Evolutionary conservation across 2,888 invertebrate genomes (phyloP).

Genomic region (Dusona sp.): DNA sequence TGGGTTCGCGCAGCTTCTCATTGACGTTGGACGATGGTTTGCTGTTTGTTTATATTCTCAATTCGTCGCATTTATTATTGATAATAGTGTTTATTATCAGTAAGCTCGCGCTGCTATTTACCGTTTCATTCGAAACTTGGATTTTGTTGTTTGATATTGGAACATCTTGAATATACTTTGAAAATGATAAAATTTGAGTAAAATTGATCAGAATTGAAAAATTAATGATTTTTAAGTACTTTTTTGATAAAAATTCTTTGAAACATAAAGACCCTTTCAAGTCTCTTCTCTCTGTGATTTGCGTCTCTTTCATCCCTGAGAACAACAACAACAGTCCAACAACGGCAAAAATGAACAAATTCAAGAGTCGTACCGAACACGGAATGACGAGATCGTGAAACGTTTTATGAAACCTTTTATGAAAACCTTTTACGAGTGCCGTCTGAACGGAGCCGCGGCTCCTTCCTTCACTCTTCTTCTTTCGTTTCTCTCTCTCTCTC

Average conservation of each 20-base stretch:
- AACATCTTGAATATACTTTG: not conserved
- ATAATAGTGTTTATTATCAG: not conserved
- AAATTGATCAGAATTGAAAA: not conserved
- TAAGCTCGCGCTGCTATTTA: no score
- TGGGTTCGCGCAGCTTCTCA: not conserved
- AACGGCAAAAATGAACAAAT: constrained; percentile 49
- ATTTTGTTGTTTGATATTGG: not conserved
- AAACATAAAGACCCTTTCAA: constrained; percentile 2
- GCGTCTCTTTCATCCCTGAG: constrained; percentile 24
- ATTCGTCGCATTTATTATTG: not conserved
- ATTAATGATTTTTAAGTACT: not conserved
- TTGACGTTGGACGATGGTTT: constrained; percentile 11
- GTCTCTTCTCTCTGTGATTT: constrained; percentile 5
- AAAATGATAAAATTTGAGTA: not conserved
- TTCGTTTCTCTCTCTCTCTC: constrained; percentile 32
- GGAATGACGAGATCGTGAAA: constrained; percentile 77
- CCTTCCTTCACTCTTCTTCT: constrained; percentile 52
- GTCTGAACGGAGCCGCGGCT: constrained; percentile 75
- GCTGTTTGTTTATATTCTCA: not conserved
- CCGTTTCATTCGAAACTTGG: no score
- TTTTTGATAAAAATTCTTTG: not conserved
- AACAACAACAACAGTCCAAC: constrained; percentile 32
- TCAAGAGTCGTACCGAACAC: constrained; percentile 54
- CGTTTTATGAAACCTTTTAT: constrained; percentile 83
- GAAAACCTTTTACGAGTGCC: constrained; percentile 81